phyloP scores from a whole-genome alignment of 2,888 invertebrate genomes.

The Andrena flavipes region DNA sequence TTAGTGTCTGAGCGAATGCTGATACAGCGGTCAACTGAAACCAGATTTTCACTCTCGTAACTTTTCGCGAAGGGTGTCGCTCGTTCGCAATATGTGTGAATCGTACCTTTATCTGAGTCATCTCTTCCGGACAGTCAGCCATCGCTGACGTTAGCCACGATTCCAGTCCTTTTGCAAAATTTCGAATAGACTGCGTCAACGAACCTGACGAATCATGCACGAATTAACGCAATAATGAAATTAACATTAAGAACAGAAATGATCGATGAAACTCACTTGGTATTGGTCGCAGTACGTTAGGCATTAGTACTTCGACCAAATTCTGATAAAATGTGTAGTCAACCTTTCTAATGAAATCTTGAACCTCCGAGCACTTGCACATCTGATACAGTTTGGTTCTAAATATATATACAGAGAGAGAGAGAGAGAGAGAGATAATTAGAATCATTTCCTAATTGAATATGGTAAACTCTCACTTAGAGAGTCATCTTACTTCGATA shows the following conservation, averaged over 20 bases:
- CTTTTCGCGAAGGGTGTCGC: background rate
- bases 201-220: conserved; percentile 86
- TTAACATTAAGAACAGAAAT: conserved; percentile 11
- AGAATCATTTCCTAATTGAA: background rate
- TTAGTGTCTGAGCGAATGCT: conserved; percentile 96
- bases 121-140: conserved; percentile 92
- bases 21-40: conserved; percentile 91
- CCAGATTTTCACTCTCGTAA: conserved; percentile 6
- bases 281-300: conserved; percentile 97
- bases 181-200: conserved; percentile 96
- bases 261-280: conserved; percentile 88
- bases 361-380: conserved; percentile 90
- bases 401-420: conserved; percentile 74
- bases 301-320: conserved; percentile 97
- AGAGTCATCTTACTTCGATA: conserved; percentile 88
- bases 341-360: conserved; percentile 92
- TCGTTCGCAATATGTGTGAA: background rate
- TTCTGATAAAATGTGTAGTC: conserved; percentile 98
- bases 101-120: conserved; percentile 92
- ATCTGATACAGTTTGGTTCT: conserved; percentile 89
- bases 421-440: conserved; percentile 7
- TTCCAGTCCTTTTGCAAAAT: conserved; percentile 97
- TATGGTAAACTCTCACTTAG: conserved; percentile 68
- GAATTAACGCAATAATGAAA: conserved; percentile 13
- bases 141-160: conserved; percentile 93